Percentiles rank a stretch among this genome's conserved stretches.
phyloP scores from a whole-genome alignment of 2,113 vertebrate species.

The Solea senegalensis region DNA sequence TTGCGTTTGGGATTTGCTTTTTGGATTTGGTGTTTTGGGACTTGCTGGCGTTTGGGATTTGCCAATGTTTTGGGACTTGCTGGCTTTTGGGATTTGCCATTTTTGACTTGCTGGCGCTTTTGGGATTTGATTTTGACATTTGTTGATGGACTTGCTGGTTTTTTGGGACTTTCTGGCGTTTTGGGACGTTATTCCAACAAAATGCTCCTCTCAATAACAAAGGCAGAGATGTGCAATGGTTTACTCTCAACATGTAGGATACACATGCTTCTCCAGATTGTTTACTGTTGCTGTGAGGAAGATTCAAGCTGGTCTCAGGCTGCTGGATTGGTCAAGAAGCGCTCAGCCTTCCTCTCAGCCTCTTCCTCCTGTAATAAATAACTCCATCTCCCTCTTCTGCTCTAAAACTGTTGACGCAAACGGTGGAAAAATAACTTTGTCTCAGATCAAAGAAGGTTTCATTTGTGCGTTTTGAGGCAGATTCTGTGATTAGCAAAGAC shows the following conservation, averaged over 20 bases:
- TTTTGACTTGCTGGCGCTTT: too few species aligned
- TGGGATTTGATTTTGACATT: too few species aligned
- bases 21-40: too few species aligned
- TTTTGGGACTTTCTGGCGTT: too few species aligned
- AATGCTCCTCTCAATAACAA: not conserved
- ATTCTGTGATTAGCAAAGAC: constrained; percentile 51
- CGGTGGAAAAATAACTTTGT: constrained; percentile 8
- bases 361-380: constrained; percentile 6
- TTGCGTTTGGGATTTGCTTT: too few species aligned
- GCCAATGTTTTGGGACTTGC: too few species aligned
- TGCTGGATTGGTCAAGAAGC: constrained; percentile 12
- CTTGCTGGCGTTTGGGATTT: too few species aligned
- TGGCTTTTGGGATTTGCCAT: too few species aligned
- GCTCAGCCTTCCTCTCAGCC: not conserved
- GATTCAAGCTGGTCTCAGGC: not conserved
- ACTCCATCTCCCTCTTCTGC: not conserved
- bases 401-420: constrained; percentile 7
- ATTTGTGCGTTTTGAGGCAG: constrained; percentile 42
- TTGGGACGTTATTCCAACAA: too few species aligned
- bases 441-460: constrained; percentile 21
- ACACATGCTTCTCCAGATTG: not conserved
- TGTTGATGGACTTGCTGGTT: too few species aligned
- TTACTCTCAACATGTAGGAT: not conserved
- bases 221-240: not conserved
- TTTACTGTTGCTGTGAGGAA: not conserved